Evolutionary conservation across 2,888 invertebrate species (phyloP).

Genomic region (Disparrhopalites patrizii): DNA sequence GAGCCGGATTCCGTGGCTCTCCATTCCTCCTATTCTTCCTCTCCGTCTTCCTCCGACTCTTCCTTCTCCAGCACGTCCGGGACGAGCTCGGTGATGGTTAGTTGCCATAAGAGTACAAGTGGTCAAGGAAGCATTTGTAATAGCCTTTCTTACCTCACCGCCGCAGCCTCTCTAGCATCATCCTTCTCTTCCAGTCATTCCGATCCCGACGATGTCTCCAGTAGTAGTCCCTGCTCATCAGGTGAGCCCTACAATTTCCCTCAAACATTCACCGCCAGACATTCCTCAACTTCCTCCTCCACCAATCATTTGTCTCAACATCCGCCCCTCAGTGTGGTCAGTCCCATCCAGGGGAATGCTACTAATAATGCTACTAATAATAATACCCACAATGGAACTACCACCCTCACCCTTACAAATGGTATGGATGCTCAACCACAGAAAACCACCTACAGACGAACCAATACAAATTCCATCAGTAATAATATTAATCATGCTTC

Average conservation of each 20-base stretch:
- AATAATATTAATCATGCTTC: constrained; percentile 25
- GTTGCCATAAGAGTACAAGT: constrained; percentile 1
- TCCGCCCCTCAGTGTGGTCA: constrained; percentile 1
- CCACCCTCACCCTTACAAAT: neutral
- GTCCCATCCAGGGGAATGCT: constrained; percentile 18
- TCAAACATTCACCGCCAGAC: constrained; percentile 17
- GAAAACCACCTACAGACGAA: too few relatives aligned
- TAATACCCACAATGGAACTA: constrained; percentile 26
- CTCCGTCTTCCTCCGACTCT: neutral
- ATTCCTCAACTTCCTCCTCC: constrained; percentile 21
- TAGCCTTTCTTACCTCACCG: constrained; percentile 16
- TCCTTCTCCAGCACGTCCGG: constrained; percentile 5
- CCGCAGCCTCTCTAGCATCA: constrained; percentile 21
- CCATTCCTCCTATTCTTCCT: neutral
- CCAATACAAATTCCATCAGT: constrained; percentile 22
- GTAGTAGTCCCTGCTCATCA: too few relatives aligned
- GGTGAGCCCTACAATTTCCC: constrained; percentile 1
- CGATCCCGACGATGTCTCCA: neutral
- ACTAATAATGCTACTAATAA: constrained; percentile 27
- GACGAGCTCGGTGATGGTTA: neutral
- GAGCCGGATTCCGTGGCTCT: neutral
- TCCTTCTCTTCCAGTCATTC: neutral
- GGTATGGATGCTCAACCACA: neutral
- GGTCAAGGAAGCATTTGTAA: constrained; percentile 3
- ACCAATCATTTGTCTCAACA: too few relatives aligned